phyloP scores from a whole-genome alignment of 2,888 invertebrate genomes.

The Drosophila maculinotata region DNA sequence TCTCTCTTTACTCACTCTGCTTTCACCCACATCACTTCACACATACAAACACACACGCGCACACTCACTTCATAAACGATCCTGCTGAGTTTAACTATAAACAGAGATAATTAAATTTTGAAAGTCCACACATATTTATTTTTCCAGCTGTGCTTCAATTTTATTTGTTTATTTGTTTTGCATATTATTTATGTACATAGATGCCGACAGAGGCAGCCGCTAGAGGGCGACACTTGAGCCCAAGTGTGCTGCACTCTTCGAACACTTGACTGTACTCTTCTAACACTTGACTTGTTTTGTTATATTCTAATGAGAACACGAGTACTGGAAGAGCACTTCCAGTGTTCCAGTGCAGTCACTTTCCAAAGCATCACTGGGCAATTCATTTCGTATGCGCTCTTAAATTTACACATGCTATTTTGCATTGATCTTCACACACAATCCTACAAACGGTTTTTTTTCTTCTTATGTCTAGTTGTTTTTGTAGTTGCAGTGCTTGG shows the following conservation, averaged over 20 bases:
- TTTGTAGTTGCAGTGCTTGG: too few relatives aligned
- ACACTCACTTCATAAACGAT: conserved; percentile 33
- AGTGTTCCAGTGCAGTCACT: conserved; percentile 20
- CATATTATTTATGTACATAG: conserved; percentile 8
- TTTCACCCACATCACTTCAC: conserved; percentile 55
- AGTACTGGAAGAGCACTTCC: conserved; percentile 10
- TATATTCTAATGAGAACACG: conserved; percentile 4
- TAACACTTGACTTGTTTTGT: not conserved
- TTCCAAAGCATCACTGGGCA: conserved; percentile 17
- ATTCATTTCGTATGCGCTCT: conserved; percentile 19
- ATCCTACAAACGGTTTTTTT: conserved; percentile 12
- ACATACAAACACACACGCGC: conserved; percentile 21
- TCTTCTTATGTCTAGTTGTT: too few relatives aligned
- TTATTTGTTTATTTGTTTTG: conserved; percentile 47
- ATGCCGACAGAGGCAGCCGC: conserved; percentile 11
- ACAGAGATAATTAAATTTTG: conserved; percentile 8
- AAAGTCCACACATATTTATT: conserved; percentile 9
- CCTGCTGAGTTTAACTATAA: conserved; percentile 28
- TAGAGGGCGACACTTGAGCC: conserved; percentile 47
- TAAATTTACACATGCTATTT: conserved; percentile 4
- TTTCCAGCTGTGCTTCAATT: conserved; percentile 27
- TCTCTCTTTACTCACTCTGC: conserved; percentile 6
- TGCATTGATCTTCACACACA: conserved; percentile 42
- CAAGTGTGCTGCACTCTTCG: conserved; percentile 25
- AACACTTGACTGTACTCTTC: conserved; percentile 12